Evolutionary conservation across 2,113 vertebrate genomes (phyloP).

Genomic region (Dipodomys spectabilis): DNA sequence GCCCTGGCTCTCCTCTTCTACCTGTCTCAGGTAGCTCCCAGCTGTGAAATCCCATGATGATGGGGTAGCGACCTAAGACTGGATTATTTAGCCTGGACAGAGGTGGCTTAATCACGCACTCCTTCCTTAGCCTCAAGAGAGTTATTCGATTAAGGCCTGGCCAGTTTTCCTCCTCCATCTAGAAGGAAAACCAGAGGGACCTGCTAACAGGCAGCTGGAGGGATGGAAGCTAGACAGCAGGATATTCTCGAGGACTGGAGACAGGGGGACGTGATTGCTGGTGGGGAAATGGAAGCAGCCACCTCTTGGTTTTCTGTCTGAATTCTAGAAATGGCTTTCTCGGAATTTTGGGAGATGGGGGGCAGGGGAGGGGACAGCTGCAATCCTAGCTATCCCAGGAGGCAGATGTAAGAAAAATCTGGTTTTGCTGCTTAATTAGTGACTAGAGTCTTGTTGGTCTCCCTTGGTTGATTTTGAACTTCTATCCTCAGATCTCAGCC

Average conservation of each 20-base stretch:
- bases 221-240: not conserved
- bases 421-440: not conserved
- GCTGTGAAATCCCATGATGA: constrained; percentile 47
- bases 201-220: not conserved
- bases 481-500: too few species aligned
- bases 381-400: not conserved
- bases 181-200: not conserved
- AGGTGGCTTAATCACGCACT: constrained; percentile 16
- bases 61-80: constrained; percentile 48
- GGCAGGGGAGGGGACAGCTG: not conserved
- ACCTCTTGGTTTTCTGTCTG: not conserved
- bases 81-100: constrained; percentile 57
- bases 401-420: not conserved
- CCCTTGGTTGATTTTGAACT: too few species aligned
- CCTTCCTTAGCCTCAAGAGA: not conserved
- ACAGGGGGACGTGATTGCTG: not conserved
- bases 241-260: not conserved
- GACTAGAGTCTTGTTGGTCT: too few species aligned
- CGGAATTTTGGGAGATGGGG: not conserved
- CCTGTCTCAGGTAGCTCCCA: constrained; percentile 3
- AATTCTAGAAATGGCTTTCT: constrained; percentile 39
- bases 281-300: not conserved
- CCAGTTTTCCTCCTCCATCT: not conserved
- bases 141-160: not conserved
- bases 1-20: not conserved